Percentiles rank a stretch among this genome's conserved stretches.
Conservation (phyloP, 1,140 invertebrate genomes). For the Brachionus plicatilis region DNA sequence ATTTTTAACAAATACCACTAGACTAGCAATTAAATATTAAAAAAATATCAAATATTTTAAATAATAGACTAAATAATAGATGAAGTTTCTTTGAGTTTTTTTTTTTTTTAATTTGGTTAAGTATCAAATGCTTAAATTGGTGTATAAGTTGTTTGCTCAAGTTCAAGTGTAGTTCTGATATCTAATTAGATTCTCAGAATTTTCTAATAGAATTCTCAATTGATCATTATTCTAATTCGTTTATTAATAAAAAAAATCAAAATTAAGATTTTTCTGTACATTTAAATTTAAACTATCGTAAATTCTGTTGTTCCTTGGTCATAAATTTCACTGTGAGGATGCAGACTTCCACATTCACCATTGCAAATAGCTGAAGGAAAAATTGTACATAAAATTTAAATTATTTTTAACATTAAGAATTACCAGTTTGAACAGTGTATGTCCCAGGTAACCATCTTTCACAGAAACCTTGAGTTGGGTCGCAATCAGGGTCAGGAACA, state of each 20-base stretch:
- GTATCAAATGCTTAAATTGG: not conserved
- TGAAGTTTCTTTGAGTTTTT: not conserved
- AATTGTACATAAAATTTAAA: not conserved
- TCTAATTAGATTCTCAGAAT: not conserved
- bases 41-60: not conserved
- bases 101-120: not conserved
- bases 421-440: slow-evolving; percentile 46
- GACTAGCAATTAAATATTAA: not conserved
- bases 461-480: slow-evolving; percentile 49
- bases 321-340: slow-evolving; percentile 52
- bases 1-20: not conserved
- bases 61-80: not conserved
- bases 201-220: not conserved
- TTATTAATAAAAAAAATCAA: not conserved
- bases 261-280: not conserved
- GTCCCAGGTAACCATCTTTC: slow-evolving; percentile 51
- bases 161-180: not conserved
- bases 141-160: not conserved
- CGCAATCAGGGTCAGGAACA: slow-evolving; percentile 49
- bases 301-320: slow-evolving; percentile 46
- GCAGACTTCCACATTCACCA: slow-evolving; percentile 52
- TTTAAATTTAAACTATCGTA: slow-evolving; percentile 43
- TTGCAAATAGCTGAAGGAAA: slow-evolving; percentile 46
- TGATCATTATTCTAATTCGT: not conserved
- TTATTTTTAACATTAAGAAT: slow-evolving; percentile 41